These are phyloP conservation scores for Diadema setosum DNA, from an alignment of 35 echinoderm and acorn worm species.

Conservation along the genomic window DNA sequence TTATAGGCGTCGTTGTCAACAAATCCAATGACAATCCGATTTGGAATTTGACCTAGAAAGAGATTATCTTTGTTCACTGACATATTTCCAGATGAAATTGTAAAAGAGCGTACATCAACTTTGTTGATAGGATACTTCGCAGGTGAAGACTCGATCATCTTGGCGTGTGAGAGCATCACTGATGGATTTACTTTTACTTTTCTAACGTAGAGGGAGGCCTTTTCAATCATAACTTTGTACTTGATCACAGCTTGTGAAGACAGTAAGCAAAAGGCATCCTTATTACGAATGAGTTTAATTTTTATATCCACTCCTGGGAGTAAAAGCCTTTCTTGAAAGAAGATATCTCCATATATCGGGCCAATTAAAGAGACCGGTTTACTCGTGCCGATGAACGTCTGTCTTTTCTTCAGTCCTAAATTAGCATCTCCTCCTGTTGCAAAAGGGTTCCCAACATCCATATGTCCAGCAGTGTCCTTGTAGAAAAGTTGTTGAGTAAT, in stretches of 20 bases:
- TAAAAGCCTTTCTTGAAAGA: slow-evolving; percentile 48
- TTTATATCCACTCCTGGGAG: slow-evolving; percentile 37
- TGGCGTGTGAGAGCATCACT: slow-evolving; percentile 13
- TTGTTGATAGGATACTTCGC: neutral
- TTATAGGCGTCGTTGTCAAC: slow-evolving; percentile 30
- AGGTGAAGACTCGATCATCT: neutral
- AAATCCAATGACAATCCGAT: neutral
- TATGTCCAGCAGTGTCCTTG: slow-evolving; percentile 66
- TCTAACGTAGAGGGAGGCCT: slow-evolving; percentile 36
- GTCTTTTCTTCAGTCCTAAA: slow-evolving; percentile 48
- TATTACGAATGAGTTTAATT: slow-evolving; percentile 49
- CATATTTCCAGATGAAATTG: slow-evolving; percentile 30
- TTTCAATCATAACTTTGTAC: slow-evolving; percentile 28
- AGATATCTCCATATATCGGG: slow-evolving; percentile 55
- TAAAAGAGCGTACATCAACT: slow-evolving; percentile 50
- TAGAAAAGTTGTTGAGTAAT: slow-evolving; percentile 59
- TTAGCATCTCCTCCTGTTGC: neutral
- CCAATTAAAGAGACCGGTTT: slow-evolving; percentile 45
- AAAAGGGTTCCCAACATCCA: slow-evolving; percentile 43
- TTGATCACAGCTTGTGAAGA: neutral
- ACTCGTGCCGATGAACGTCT: neutral
- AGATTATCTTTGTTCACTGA: slow-evolving; percentile 36
- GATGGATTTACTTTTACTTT: slow-evolving; percentile 61
- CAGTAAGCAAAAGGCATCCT: slow-evolving; percentile 57
- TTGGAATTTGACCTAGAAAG: slow-evolving; percentile 37